phyloP scores from a whole-genome alignment of 2,888 invertebrate species.

The Agonum fuliginosum region DNA sequence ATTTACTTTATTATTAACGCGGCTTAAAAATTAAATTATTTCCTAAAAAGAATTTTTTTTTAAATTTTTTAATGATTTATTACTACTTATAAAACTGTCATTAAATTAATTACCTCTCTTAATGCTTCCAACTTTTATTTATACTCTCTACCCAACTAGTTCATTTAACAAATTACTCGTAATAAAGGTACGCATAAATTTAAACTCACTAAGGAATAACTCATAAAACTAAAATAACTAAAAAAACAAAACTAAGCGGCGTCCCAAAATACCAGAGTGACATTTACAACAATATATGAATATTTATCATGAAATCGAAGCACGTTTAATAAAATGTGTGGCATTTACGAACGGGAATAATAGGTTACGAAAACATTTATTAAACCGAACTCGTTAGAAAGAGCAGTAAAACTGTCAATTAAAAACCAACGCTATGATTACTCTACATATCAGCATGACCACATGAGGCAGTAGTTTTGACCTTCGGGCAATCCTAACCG shows the following conservation, averaged over 20 bases:
- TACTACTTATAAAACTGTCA: too few species aligned
- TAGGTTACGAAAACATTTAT: constrained; percentile 38
- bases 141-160: too few species aligned
- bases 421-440: constrained; percentile 42
- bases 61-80: too few species aligned
- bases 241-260: neutral
- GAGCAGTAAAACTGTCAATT: constrained; percentile 50
- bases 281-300: constrained; percentile 40
- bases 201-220: neutral
- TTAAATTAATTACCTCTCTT: neutral
- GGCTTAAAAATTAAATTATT: too few species aligned
- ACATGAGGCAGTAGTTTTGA: too few species aligned
- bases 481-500: neutral
- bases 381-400: constrained; percentile 30
- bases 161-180: constrained; percentile 17
- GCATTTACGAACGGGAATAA: constrained; percentile 48
- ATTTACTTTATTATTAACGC: too few species aligned
- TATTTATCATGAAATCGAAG: constrained; percentile 44
- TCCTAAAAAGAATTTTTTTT: too few species aligned
- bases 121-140: neutral
- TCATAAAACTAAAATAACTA: constrained; percentile 36
- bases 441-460: neutral
- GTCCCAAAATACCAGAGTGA: constrained; percentile 34
- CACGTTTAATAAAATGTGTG: constrained; percentile 45
- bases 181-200: constrained; percentile 19